These are phyloP conservation scores for Lerema accius DNA, from an alignment of 1,140 invertebrate species.

Conservation along the genomic window DNA sequence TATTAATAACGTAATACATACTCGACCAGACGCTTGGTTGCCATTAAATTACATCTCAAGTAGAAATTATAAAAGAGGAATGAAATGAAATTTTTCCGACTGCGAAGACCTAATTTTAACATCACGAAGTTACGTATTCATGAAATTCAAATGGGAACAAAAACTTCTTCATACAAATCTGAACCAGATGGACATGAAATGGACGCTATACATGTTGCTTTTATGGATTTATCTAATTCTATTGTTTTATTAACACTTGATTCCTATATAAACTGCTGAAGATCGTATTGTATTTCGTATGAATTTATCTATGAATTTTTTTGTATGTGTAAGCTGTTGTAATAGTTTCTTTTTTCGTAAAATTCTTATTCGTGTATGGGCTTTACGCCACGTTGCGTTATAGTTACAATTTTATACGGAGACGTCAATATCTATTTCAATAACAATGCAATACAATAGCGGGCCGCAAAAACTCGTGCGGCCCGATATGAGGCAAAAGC, in stretches of 20 bases:
- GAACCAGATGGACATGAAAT: not conserved
- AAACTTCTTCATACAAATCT: constrained; percentile 11
- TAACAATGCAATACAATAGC: constrained; percentile 15
- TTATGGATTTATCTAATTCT: too few relatives aligned
- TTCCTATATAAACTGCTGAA: too few relatives aligned
- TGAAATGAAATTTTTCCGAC: constrained; percentile 3
- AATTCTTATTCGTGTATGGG: not conserved
- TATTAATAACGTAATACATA: too few relatives aligned
- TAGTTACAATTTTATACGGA: not conserved
- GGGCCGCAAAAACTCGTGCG: constrained; percentile 8
- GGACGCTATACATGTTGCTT: too few relatives aligned
- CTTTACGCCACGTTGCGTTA: not conserved
- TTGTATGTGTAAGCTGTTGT: not conserved
- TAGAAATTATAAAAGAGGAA: constrained; percentile 6
- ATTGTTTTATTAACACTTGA: too few relatives aligned
- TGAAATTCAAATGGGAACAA: constrained; percentile 22
- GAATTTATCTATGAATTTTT: too few relatives aligned
- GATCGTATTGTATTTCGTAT: too few relatives aligned
- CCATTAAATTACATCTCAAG: too few relatives aligned
- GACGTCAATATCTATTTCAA: constrained; percentile 21
- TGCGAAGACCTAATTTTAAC: constrained; percentile 14
- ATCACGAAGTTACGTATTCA: constrained; percentile 8
- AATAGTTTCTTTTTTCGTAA: too few relatives aligned
- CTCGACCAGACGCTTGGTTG: too few relatives aligned
- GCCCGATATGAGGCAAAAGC: constrained; percentile 15